A percentile compares a stretch with the other conserved stretches of the same genome.
These are phyloP conservation scores for Drosophila kuntzei DNA, from an alignment of 2,888 invertebrate genomes.

Conservation along the genomic window DNA sequence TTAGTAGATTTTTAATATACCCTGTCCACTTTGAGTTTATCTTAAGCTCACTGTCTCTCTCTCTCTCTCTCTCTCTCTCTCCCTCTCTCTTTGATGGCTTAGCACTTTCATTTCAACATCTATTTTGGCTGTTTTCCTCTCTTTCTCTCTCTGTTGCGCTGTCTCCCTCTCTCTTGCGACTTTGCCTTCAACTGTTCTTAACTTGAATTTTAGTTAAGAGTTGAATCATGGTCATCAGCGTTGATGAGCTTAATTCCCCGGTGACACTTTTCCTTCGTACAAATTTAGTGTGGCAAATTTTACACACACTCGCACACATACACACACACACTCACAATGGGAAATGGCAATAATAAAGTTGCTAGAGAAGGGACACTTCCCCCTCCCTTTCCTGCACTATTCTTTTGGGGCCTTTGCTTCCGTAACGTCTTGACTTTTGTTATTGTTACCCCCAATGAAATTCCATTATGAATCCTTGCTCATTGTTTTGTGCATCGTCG, in stretches of 20 bases:
- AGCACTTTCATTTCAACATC: constrained; percentile 5
- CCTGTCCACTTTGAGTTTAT: constrained; percentile 53
- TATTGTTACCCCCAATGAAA: constrained; percentile 65
- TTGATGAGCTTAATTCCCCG: constrained; percentile 80
- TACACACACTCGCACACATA: constrained; percentile 40
- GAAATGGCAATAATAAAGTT: constrained; percentile 73
- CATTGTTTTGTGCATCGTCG: constrained; percentile 74
- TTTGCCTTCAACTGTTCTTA: constrained; percentile 32
- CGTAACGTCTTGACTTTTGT: constrained; percentile 71
- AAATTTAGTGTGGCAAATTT: constrained; percentile 76
- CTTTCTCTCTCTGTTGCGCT: not conserved
- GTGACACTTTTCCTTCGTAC: constrained; percentile 77
- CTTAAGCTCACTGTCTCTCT: constrained; percentile 5
- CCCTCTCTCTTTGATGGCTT: constrained; percentile 7
- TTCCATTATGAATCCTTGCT: constrained; percentile 78
- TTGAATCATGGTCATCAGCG: constrained; percentile 79
- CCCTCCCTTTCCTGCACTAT: not conserved
- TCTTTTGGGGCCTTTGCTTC: constrained; percentile 46
- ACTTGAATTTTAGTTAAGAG: constrained; percentile 69
- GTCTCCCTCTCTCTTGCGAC: not conserved
- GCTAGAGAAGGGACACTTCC: constrained; percentile 10
- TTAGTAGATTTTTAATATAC: constrained; percentile 57
- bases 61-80: not conserved
- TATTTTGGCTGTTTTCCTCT: not conserved
- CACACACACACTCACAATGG: constrained; percentile 31